Base-by-base conservation (phyloP, 2,888 invertebrate species). In the Cephus rjabovi region DNA sequence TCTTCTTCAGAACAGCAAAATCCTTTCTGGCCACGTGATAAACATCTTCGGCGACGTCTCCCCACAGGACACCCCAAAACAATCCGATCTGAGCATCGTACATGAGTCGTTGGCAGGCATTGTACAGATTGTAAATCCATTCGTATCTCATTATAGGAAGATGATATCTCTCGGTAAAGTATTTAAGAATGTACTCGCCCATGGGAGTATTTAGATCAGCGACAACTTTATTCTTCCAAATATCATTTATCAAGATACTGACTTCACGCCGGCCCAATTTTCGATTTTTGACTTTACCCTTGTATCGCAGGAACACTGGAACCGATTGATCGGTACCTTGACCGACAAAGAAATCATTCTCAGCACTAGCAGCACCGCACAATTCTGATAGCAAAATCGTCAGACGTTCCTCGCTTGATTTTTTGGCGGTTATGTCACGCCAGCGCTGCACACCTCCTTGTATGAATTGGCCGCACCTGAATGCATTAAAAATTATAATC, bases 71-170 rank as follows among this genome's bases (percentile, higher is more conserved):
- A 1, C 92, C 93, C 92, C 93, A 93, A 89, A 93, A 93, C 84
- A 93, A 82, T 83, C 91, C 91, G 77, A 93, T 92, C 69, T 92
- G 92, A 11, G 92, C 92, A 86, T 93, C 93, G 84, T 93, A 93
- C 76, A 93, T 87, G 92, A 92, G 91, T 85, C 92, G 93, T 80
- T 93, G 93, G 0, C 92, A 93, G 74, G 93, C 92, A 1, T 92
- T 92, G 87, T 93, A 93, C 82, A 93, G 85, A 85, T 93, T 93
- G 89, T 93, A 93, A 11, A 93, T 92, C 93, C 93, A 93, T 81
- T 93, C 93, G 0, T 93, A 93, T n/a, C 93, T 92, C 34, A 93
- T 91, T 4, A 91, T 90, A 0, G 92, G 87, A 82, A 93, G 93
- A 74, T 92, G 92, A 85, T 93, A 93, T 82, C 93, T 91, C 73